Percentiles rank a stretch among this genome's conserved stretches.
Conservation (phyloP, 2,888 invertebrate genomes). For the Phalera bucephala region DNA sequence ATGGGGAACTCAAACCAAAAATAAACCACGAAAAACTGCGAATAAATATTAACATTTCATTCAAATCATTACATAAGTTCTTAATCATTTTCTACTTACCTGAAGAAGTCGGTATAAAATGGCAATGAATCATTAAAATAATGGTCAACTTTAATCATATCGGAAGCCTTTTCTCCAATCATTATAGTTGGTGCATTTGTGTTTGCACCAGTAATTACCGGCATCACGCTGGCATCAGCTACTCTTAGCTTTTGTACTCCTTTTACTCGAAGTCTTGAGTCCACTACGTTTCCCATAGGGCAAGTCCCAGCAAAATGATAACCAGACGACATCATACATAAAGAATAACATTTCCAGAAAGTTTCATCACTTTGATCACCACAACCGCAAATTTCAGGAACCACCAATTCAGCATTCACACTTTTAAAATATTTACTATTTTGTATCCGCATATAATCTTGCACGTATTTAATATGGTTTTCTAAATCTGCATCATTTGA, state of each 20-base stretch:
- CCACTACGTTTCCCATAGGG: slow-evolving; percentile 89
- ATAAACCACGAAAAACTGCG: too few relatives aligned
- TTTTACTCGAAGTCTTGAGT: slow-evolving; percentile 83
- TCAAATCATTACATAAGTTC: too few relatives aligned
- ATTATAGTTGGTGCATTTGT: slow-evolving; percentile 88
- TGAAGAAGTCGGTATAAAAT: too few relatives aligned
- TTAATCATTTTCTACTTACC: too few relatives aligned
- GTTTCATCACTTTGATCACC: slow-evolving; percentile 62
- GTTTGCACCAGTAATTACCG: slow-evolving; percentile 84
- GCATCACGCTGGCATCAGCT: slow-evolving; percentile 90
- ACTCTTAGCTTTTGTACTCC: slow-evolving; percentile 85
- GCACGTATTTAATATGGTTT: slow-evolving; percentile 54
- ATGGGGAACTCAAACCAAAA: too few relatives aligned
- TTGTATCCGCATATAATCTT: slow-evolving; percentile 46
- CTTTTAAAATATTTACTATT: slow-evolving; percentile 59
- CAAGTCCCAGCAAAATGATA: slow-evolving; percentile 88
- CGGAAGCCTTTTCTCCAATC: slow-evolving; percentile 86
- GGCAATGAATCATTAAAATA: not conserved
- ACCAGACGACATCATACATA: slow-evolving; percentile 85
- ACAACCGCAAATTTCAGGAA: slow-evolving; percentile 25
- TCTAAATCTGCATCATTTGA: slow-evolving; percentile 73
- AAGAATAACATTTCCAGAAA: slow-evolving; percentile 86
- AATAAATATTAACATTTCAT: too few relatives aligned
- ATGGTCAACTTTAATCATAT: slow-evolving; percentile 26
- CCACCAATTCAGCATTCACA: slow-evolving; percentile 42